Base-by-base conservation (phyloP, 2,888 invertebrate genomes). In the Dolomedes plantarius region DNA sequence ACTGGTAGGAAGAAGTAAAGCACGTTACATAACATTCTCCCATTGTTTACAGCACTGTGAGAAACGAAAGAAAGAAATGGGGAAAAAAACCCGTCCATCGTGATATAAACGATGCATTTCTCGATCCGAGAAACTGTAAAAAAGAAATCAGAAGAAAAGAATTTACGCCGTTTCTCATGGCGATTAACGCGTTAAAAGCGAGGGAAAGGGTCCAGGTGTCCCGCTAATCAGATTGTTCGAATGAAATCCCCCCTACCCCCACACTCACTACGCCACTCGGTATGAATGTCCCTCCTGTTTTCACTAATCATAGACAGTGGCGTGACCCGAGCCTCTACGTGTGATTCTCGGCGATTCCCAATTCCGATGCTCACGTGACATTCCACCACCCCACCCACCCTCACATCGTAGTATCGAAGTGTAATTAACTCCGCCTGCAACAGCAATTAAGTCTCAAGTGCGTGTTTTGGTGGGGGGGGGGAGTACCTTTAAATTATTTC, bases 361-460 rank as follows among this genome's bases (percentile, higher is more conserved):
- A 46, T 46, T 46, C 41, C 41, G 41, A 46, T 46, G 41, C 41
- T 46, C 41, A 46, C 41, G 41, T 46, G 41, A 46, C 41, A 46
- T 46, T 46, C 41, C 9, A n/a, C 41, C 41, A 36, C 41, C 41
- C 9, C 41, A 9, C 41, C 16, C 9, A 1, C 16, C 9, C 16
- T 16, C 16, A 5, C 41, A 16, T 13, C 16, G 41, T 36, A 11
- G 36, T 46, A 46, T 46, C 41, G 41, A 46, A 46, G 41, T 46
- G 41, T 46, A 46, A 46, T 46, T 46, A 46, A 46, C 41, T 46
- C 41, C 41, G 16, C 41, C 16, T 46, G 41, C 41, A 46, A 46
- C 41, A 46, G 16, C 41, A 46, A 46, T 46, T 46, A 46, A 13
- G 41, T 13, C 41, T 16, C 9, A 2, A 46, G 6, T 46, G 41